phyloP scores from a whole-genome alignment of 2,888 invertebrate species.

The Eurois occulta region DNA sequence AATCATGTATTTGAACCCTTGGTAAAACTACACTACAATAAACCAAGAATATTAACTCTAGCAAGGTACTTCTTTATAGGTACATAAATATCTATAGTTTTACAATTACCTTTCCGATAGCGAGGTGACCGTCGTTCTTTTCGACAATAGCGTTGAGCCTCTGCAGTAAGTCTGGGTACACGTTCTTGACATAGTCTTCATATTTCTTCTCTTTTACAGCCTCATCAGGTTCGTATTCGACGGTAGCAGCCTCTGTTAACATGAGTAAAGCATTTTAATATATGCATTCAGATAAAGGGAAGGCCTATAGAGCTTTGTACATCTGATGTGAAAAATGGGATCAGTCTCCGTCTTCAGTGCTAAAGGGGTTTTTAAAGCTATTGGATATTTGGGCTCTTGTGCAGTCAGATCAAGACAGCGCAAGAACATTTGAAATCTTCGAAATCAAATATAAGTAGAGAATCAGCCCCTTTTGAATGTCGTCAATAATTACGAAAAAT shows the following conservation, averaged over 20 bases:
- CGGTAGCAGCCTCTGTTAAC: constrained; percentile 64
- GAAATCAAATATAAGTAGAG: background rate
- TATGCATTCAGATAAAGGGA: too few species aligned
- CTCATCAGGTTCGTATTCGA: constrained; percentile 67
- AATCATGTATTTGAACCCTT: background rate
- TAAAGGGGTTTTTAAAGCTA: background rate
- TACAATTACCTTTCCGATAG: constrained; percentile 71
- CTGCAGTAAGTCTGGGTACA: constrained; percentile 67
- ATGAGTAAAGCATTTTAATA: background rate
- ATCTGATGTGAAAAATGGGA: background rate
- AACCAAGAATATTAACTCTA: background rate
- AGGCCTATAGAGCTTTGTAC: too few species aligned
- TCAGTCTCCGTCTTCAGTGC: background rate
- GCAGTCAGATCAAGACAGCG: background rate
- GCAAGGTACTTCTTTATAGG: background rate
- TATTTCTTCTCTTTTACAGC: constrained; percentile 65
- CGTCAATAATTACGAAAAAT: background rate
- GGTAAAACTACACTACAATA: background rate
- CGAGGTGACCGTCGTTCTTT: constrained; percentile 72
- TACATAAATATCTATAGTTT: background rate
- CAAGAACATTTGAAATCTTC: background rate
- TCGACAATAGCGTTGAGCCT: constrained; percentile 69
- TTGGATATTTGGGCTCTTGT: background rate
- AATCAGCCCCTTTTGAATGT: background rate
- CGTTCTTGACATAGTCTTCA: constrained; percentile 63